These are phyloP conservation scores for Menura novaehollandiae DNA, from an alignment of 2,113 vertebrate genomes.

Conservation along the genomic window DNA sequence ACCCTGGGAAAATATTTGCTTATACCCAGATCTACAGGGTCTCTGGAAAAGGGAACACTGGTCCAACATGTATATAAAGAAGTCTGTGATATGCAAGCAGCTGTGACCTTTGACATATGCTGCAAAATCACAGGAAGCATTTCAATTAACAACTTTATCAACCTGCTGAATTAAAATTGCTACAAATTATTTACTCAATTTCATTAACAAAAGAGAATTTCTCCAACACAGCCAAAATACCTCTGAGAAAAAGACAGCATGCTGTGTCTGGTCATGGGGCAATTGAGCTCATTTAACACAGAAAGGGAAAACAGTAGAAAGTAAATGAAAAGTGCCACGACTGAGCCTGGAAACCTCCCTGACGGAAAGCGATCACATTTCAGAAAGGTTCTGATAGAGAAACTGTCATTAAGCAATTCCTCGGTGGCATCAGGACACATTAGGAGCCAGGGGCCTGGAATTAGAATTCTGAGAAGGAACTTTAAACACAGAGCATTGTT, in stretches of 20 bases:
- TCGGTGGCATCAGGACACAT: not conserved
- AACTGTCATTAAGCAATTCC: not conserved
- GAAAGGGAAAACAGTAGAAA: not conserved
- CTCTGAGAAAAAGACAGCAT: not conserved
- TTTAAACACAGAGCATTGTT: not conserved
- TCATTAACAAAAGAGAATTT: not conserved
- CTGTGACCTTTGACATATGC: not conserved
- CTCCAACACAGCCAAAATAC: not conserved
- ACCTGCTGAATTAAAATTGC: not conserved
- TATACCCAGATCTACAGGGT: not conserved
- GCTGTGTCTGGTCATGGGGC: not conserved
- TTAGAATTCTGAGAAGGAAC: not conserved
- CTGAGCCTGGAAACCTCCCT: not conserved
- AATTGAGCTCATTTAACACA: not conserved
- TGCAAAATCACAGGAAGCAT: not conserved
- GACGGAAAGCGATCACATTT: not conserved
- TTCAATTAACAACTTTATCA: not conserved
- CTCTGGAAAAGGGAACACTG: not conserved
- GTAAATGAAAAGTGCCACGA: not conserved
- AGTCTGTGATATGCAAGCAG: not conserved
- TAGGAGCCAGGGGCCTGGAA: not conserved
- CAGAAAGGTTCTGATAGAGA: not conserved
- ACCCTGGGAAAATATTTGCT: not conserved
- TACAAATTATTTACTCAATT: not conserved
- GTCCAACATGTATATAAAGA: not conserved